Evolutionary conservation across 2,113 vertebrate genomes (phyloP).

Genomic region (Engraulis encrasicolus): DNA sequence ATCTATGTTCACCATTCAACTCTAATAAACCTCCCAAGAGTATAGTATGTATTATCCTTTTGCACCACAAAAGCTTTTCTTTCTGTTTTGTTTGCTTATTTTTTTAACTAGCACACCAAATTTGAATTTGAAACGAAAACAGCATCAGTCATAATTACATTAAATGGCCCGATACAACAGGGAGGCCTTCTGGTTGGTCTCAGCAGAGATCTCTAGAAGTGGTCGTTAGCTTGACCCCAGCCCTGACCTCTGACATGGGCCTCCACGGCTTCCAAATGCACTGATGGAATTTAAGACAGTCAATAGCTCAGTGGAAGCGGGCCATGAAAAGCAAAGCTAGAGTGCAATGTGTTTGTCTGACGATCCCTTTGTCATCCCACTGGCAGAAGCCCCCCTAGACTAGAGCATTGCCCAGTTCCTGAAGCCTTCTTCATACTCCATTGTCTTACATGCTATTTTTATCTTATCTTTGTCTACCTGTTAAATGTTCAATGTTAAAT

Average conservation of each 20-base stretch:
- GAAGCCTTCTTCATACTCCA: too few species aligned
- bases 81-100: too few species aligned
- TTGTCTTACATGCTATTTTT: too few species aligned
- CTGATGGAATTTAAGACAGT: conserved; percentile 9
- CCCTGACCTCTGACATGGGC: background rate
- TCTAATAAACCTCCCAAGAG: background rate
- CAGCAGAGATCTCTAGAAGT: background rate
- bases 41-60: background rate
- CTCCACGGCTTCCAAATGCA: background rate
- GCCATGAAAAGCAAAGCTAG: background rate
- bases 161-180: background rate
- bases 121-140: background rate
- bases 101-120: background rate
- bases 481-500: too few species aligned
- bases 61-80: background rate
- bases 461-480: too few species aligned
- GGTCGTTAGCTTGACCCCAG: background rate
- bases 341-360: background rate
- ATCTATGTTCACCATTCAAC: background rate
- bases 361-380: background rate
- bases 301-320: background rate
- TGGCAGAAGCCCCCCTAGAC: background rate
- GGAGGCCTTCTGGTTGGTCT: background rate
- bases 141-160: background rate
- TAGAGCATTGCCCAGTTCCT: background rate